These are phyloP conservation scores for Xiphorhynchus elegans DNA, from an alignment of 2,113 vertebrate genomes.

Conservation along the genomic window DNA sequence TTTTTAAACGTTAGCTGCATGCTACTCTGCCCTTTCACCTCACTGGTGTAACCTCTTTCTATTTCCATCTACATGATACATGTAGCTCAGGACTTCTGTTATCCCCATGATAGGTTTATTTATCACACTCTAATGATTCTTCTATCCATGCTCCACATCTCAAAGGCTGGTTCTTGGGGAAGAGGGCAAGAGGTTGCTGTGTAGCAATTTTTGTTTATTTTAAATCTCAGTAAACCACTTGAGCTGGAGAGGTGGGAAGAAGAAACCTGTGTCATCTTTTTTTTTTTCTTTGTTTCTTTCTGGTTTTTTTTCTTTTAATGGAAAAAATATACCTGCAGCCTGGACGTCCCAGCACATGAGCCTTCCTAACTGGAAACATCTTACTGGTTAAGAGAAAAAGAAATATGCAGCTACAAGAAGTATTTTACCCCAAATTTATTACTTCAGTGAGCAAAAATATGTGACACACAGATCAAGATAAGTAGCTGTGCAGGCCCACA, in stretches of 20 bases:
- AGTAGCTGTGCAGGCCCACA: neutral
- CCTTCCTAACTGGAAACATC: neutral
- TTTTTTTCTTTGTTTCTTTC: neutral
- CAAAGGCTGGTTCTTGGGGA: neutral
- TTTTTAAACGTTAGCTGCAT: neutral
- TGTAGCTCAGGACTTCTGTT: conserved; percentile 32
- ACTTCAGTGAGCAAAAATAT: neutral
- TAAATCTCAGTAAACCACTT: conserved; percentile 31
- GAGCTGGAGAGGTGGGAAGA: neutral
- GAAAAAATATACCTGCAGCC: neutral
- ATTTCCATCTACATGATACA: neutral
- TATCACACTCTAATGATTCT: conserved; percentile 64
- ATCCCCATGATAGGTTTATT: conserved; percentile 44
- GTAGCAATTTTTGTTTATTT: conserved; percentile 64
- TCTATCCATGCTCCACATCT: neutral
- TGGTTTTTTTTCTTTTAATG: neutral
- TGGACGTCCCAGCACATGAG: neutral
- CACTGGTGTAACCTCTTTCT: neutral
- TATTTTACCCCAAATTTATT: neutral
- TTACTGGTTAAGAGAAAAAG: neutral
- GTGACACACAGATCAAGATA: neutral
- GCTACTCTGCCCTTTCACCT: conserved; percentile 2
- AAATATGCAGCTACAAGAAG: neutral
- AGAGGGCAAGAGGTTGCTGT: conserved; percentile 38
- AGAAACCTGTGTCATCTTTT: neutral